Conservation (phyloP, 2,797 vertebrate species). For the Hoplostethus atlanticus region DNA sequence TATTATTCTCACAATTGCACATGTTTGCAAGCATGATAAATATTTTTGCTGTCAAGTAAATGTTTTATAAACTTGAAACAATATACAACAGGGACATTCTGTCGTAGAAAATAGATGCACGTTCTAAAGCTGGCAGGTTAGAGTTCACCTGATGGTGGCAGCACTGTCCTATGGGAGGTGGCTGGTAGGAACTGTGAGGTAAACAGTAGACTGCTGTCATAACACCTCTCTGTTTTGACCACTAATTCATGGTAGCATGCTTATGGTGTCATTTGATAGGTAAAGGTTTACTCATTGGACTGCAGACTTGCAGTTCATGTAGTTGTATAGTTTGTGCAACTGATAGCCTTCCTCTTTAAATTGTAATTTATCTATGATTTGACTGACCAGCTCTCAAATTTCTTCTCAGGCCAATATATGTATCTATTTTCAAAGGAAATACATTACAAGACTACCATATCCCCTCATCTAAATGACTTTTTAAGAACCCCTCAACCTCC, state of each 20-base stretch:
- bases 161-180: conserved; percentile 20
- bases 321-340: background rate
- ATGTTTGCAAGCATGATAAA: no score
- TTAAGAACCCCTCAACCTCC: background rate
- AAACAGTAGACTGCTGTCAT: conserved; percentile 1
- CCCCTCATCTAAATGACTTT: background rate
- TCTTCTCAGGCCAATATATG: background rate
- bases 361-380: conserved; percentile 9
- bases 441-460: background rate
- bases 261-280: conserved; percentile 49
- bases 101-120: no score
- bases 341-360: background rate
- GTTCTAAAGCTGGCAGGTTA: background rate
- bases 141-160: conserved; percentile 68
- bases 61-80: no score
- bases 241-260: conserved; percentile 48
- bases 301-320: conserved; percentile 14
- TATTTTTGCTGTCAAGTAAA: no score
- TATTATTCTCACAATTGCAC: no score
- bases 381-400: conserved; percentile 3
- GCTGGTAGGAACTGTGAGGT: background rate
- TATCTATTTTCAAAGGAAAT: background rate
- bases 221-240: conserved; percentile 41
- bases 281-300: conserved; percentile 46
- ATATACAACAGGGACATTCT: no score